These are phyloP conservation scores for Pogona vitticeps DNA, from an alignment of 2,113 vertebrate species.

Conservation along the genomic window DNA sequence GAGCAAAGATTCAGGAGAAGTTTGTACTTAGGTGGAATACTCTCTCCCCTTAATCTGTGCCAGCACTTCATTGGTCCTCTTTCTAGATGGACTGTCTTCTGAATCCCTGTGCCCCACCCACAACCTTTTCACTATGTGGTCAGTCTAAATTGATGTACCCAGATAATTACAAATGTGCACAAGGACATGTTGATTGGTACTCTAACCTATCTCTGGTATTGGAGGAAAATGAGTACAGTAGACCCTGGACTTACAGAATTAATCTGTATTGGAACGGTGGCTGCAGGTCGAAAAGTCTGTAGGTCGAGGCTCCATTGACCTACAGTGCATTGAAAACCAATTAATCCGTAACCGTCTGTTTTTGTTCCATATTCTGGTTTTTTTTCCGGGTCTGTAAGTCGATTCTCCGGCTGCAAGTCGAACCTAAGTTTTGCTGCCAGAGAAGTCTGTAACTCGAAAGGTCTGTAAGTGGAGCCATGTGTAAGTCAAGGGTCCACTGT, in stretches of 20 bases:
- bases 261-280: background rate
- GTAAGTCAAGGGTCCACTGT: too few relatives aligned
- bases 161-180: background rate
- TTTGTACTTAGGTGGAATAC: fast-evolving
- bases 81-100: background rate
- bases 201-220: background rate
- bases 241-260: background rate
- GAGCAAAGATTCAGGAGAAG: fast-evolving
- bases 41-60: background rate
- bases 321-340: too few relatives aligned
- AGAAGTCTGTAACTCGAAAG: too few relatives aligned
- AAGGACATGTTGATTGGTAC: background rate
- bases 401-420: too few relatives aligned
- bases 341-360: too few relatives aligned
- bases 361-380: too few relatives aligned
- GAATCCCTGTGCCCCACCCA: background rate
- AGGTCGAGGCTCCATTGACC: too few relatives aligned
- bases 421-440: too few relatives aligned
- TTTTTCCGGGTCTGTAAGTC: too few relatives aligned
- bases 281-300: background rate
- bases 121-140: background rate
- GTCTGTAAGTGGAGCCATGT: too few relatives aligned
- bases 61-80: background rate
- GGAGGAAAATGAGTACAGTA: background rate
- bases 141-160: background rate